phyloP scores from a whole-genome alignment of 2,797 vertebrate genomes.

The Botia almorhae region DNA sequence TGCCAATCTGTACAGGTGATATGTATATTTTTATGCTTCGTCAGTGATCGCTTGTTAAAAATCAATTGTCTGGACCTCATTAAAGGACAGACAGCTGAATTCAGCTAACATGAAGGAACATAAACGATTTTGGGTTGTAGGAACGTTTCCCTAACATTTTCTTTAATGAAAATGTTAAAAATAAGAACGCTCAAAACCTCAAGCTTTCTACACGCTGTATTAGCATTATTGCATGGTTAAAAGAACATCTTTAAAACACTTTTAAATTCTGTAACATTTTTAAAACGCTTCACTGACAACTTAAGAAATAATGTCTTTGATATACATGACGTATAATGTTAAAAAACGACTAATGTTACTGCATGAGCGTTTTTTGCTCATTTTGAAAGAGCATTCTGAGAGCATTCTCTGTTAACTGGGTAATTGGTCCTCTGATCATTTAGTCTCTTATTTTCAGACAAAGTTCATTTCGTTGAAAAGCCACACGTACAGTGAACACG shows the following conservation, averaged over 20 bases:
- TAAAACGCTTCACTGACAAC: too few species aligned
- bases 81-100: constrained; percentile 13
- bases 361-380: too few species aligned
- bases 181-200: too few species aligned
- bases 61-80: constrained; percentile 20
- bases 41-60: neutral
- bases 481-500: neutral
- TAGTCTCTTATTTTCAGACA: constrained; percentile 14
- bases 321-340: too few species aligned
- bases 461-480: constrained; percentile 38
- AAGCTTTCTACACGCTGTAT: too few species aligned
- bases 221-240: too few species aligned
- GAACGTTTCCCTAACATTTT: too few species aligned
- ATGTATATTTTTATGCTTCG: neutral
- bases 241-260: too few species aligned
- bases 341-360: too few species aligned
- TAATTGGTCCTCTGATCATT: constrained; percentile 28
- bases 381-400: neutral
- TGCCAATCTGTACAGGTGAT: neutral
- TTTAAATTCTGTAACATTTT: too few species aligned
- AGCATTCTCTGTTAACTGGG: neutral
- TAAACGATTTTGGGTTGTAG: neutral
- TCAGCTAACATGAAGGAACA: constrained; percentile 29
- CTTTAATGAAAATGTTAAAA: too few species aligned
- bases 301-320: too few species aligned